Evolutionary conservation across 1,140 invertebrate genomes (phyloP).

Genomic region (Magallana angulata): DNA sequence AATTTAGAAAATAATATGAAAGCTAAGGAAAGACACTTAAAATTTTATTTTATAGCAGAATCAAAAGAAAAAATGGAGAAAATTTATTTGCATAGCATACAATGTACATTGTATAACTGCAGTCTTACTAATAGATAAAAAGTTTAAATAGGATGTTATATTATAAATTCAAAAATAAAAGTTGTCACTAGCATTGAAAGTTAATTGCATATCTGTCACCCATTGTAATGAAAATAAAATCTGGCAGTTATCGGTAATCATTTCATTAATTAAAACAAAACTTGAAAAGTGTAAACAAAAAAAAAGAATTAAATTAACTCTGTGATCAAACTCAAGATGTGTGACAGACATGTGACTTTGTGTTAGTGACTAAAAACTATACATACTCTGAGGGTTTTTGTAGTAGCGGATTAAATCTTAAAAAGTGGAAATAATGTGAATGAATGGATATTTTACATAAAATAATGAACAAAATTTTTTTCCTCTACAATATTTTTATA

Average conservation of each 20-base stretch:
- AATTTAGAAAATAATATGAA: slow-evolving; percentile 18
- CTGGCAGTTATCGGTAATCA: too few relatives aligned
- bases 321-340: slow-evolving; percentile 8
- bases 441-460: background rate
- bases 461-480: too few relatives aligned
- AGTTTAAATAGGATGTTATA: too few relatives aligned
- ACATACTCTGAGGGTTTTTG: slow-evolving; percentile 42
- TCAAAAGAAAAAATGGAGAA: background rate
- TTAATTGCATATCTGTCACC: slow-evolving; percentile 19
- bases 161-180: background rate
- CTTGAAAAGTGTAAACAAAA: background rate
- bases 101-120: slow-evolving; percentile 3
- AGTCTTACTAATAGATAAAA: background rate
- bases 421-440: background rate
- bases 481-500: too few relatives aligned
- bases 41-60: background rate
- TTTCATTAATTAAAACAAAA: too few relatives aligned
- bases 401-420: slow-evolving; percentile 41
- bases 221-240: too few relatives aligned
- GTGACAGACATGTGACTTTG: slow-evolving; percentile 9
- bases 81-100: background rate
- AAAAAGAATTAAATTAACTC: background rate
- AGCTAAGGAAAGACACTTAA: background rate
- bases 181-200: background rate
- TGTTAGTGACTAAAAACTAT: background rate